These are phyloP conservation scores for Gobio occitaniae DNA, from an alignment of 2,797 vertebrate genomes.

Conservation along the genomic window DNA sequence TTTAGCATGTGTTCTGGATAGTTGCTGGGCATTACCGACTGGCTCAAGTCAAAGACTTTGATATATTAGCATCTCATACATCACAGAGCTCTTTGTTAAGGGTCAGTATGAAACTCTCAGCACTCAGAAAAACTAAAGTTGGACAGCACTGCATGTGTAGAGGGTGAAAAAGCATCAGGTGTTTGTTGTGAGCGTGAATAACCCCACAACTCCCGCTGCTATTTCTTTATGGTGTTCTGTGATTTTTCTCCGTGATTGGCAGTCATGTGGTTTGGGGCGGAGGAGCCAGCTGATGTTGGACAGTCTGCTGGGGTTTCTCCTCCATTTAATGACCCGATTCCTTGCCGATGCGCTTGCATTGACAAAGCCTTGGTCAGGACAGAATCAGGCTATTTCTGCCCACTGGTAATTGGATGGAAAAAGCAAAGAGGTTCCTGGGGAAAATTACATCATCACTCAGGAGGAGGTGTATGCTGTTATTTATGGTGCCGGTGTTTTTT, in stretches of 20 bases:
- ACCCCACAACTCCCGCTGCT: background rate
- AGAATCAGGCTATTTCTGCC: conserved; percentile 56
- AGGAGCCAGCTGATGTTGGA: background rate
- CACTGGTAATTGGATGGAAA: conserved; percentile 60
- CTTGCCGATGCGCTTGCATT: conserved; percentile 42
- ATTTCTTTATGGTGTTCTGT: conserved; percentile 11
- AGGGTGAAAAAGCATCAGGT: conserved; percentile 15
- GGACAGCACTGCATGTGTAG: background rate
- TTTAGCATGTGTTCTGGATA: background rate
- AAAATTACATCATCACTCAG: conserved; percentile 56
- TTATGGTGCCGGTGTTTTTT: conserved; percentile 34
- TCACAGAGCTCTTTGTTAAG: background rate
- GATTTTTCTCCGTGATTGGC: conserved; percentile 34
- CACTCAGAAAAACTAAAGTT: conserved; percentile 19
- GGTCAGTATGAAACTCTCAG: conserved; percentile 20
- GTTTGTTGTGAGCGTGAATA: conserved; percentile 8
- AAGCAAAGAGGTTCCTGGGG: conserved; percentile 49
- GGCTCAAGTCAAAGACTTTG: background rate
- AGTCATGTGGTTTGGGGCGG: conserved; percentile 34
- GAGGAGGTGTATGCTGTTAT: conserved; percentile 53
- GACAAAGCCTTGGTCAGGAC: conserved; percentile 46
- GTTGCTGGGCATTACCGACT: background rate
- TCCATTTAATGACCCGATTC: conserved; percentile 55
- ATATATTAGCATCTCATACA: background rate
- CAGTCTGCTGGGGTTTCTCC: conserved; percentile 43